Percentiles rank a stretch among this genome's conserved stretches.
Evolutionary conservation across 1,140 invertebrate genomes (phyloP).

Genomic region (Drosophila pectinifera): DNA sequence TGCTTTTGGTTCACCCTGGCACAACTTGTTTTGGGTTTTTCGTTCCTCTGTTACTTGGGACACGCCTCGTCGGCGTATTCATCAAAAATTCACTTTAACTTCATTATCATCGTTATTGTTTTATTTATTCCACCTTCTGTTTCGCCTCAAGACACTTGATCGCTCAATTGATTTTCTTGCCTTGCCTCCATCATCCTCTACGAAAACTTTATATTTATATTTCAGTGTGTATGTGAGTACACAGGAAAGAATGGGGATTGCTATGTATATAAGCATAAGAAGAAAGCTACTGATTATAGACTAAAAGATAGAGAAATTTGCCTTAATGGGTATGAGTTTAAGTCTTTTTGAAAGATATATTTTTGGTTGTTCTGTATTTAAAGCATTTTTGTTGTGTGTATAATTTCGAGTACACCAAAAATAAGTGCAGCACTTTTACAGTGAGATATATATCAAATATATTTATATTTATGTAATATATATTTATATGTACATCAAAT

Average conservation of each 20-base stretch:
- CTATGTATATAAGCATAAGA: no score
- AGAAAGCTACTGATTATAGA: no score
- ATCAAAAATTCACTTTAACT: constrained; percentile 85
- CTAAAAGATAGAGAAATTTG: no score
- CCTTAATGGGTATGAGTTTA: neutral
- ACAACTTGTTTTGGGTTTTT: constrained; percentile 24
- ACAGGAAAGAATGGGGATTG: neutral
- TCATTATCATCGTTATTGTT: constrained; percentile 85
- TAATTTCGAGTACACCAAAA: neutral
- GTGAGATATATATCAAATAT: no score
- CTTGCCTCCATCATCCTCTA: constrained; percentile 48
- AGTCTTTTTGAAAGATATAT: no score
- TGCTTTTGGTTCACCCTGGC: constrained; percentile 35
- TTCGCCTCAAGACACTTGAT: constrained; percentile 85
- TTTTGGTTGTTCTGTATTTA: rapidly evolving
- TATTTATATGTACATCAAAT: no score
- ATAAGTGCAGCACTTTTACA: no score
- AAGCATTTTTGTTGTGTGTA: neutral
- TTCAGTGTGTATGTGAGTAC: neutral
- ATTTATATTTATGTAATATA: no score
- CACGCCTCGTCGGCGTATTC: constrained; percentile 79
- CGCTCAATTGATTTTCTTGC: constrained; percentile 83
- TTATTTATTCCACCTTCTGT: constrained; percentile 85
- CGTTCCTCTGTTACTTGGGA: constrained; percentile 42
- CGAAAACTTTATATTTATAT: constrained; percentile 9